A percentile compares a stretch with the other conserved stretches of the same genome.
These are phyloP conservation scores for Drosophila subobscura DNA, from an alignment of 1,140 invertebrate genomes.

Conservation along the genomic window DNA sequence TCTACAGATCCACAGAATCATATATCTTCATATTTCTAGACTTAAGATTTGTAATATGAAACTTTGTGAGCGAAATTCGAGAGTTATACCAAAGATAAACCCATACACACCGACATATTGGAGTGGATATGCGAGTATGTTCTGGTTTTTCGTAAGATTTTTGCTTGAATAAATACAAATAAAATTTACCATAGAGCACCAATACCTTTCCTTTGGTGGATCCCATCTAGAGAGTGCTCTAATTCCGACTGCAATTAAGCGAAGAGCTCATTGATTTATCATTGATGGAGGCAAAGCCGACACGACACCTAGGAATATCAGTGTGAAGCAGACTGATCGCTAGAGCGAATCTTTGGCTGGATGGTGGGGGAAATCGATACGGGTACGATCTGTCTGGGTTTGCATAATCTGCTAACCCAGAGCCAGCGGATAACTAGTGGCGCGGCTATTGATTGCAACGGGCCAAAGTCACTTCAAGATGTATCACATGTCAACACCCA, in stretches of 20 bases:
- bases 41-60: slow-evolving; percentile 66
- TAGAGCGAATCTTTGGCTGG: slow-evolving; percentile 37
- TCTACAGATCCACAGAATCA: slow-evolving; percentile 51
- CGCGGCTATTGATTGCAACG: slow-evolving; percentile 63
- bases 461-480: slow-evolving; percentile 39
- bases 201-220: not conserved
- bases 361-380: slow-evolving; percentile 61
- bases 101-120: slow-evolving; percentile 22
- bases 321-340: slow-evolving; percentile 63
- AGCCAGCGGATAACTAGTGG: slow-evolving; percentile 35
- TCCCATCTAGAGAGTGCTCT: not conserved
- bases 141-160: slow-evolving; percentile 33
- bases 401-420: slow-evolving; percentile 65
- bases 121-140: slow-evolving; percentile 27
- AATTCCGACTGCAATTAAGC: slow-evolving; percentile 12
- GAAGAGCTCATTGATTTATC: slow-evolving; percentile 34
- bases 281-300: slow-evolving; percentile 47
- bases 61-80: slow-evolving; percentile 56
- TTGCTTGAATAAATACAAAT: slow-evolving; percentile 46
- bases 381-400: slow-evolving; percentile 25
- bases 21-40: slow-evolving; percentile 44
- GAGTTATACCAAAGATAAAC: slow-evolving; percentile 49
- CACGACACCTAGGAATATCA: slow-evolving; percentile 38
- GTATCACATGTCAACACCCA: slow-evolving; percentile 54
- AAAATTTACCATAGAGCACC: not conserved